Percentiles rank a stretch among this genome's conserved stretches.
These are phyloP conservation scores for Galemys pyrenaicus DNA, from an alignment of 2,113 vertebrate species.

Conservation along the genomic window DNA sequence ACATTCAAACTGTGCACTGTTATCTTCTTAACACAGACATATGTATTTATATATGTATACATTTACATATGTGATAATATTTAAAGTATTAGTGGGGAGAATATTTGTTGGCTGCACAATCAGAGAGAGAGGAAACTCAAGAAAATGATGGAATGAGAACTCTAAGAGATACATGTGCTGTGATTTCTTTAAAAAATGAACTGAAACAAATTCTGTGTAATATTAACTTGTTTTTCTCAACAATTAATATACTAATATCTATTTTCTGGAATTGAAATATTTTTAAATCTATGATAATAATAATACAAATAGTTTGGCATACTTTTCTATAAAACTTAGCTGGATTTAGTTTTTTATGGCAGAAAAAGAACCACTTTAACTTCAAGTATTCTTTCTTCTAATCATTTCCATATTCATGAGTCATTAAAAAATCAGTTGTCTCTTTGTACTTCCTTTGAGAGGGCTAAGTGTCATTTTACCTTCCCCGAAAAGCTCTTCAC, in stretches of 20 bases:
- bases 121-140: not conserved
- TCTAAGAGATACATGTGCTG: not conserved
- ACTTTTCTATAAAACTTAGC: slow-evolving; percentile 22
- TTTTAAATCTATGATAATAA: not conserved
- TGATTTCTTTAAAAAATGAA: not conserved
- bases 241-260: not conserved
- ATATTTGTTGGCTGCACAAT: not conserved
- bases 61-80: not conserved
- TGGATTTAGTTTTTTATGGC: slow-evolving; percentile 18
- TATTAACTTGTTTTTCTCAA: not conserved
- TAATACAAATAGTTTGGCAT: slow-evolving; percentile 3
- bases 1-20: not conserved
- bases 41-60: not conserved
- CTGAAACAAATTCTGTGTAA: not conserved
- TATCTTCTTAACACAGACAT: not conserved
- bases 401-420: slow-evolving; percentile 9
- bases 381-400: not conserved
- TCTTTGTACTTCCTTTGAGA: slow-evolving; percentile 32
- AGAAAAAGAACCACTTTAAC: slow-evolving; percentile 30
- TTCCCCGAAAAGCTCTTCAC: slow-evolving; percentile 1
- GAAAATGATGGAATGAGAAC: not conserved
- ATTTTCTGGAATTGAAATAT: not conserved
- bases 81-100: not conserved
- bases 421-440: slow-evolving; percentile 16
- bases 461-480: not conserved